Base-by-base conservation (phyloP, 2,113 vertebrate species). In the Nannospalax galili region DNA sequence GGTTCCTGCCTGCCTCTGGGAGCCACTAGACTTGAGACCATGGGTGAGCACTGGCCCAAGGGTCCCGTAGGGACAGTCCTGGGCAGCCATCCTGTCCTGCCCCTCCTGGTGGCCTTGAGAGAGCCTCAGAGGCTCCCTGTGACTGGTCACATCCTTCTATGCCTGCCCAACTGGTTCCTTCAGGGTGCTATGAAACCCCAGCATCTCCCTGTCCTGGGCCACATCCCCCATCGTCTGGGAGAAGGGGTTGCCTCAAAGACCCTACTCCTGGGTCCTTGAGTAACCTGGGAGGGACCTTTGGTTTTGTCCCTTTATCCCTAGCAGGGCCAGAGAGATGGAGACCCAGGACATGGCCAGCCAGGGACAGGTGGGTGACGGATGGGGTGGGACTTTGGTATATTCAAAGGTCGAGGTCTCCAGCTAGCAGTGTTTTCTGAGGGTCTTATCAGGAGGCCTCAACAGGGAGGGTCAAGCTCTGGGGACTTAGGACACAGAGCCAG, bases 241-340 rank as follows among this genome's bases (percentile, higher is more conserved):
- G 45, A 20, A 70, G 45, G 70, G 48, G 4, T 37, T 72, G 26
- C 65, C 28, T 15, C 24, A 1, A 64, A 52, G 40, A 14, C 10
- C 60, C 60, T 62, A 56, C 20, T 30, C 58, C 30, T 30, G 20
- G 70, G 12, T 35, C 42, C 42, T 90, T 62, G 52, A 74, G 72
- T 64, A 7, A 72, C 64, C 58, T 1, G 82, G 60, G 32, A 37
- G n/a, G 56, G 35, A 40, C 42, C 32, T 82, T 65, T 85, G 79
- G 73, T 79, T 85, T 92, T 74, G 74, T 86, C 15, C 20, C 28
- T 80, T 92, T 74, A 67, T 86, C 15, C 20, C 28, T 80, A 58
- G 79, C 64, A 84, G 95, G 78, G 28, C 67, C 64, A 52, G 65
- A 67, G 93, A 75, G 65, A 40, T 78, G 42, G 92, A 69, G 32